Evolutionary conservation across 2,113 vertebrate genomes (phyloP).

Genomic region (Microtus pennsylvanicus): DNA sequence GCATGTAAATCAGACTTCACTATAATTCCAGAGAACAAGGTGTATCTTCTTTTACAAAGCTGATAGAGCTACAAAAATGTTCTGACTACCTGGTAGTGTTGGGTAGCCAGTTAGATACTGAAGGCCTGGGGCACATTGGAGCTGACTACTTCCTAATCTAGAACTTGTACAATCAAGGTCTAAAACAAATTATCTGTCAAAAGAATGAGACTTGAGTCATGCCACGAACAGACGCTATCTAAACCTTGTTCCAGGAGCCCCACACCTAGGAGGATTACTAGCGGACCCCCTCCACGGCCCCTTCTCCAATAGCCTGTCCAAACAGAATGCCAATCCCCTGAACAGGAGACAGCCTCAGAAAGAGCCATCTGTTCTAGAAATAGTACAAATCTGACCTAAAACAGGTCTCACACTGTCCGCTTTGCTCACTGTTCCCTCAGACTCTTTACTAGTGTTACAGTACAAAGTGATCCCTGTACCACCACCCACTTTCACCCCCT

Average conservation of each 20-base stretch:
- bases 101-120: neutral
- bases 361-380: neutral
- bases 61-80: neutral
- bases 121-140: neutral
- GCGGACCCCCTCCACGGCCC: neutral
- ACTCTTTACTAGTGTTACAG: neutral
- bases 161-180: neutral
- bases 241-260: neutral
- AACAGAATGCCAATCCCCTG: neutral
- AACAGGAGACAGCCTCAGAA: neutral
- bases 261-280: too few relatives aligned
- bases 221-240: neutral
- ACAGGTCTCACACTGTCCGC: neutral
- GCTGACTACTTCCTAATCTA: neutral
- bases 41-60: neutral
- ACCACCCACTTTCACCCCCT: neutral
- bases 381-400: neutral
- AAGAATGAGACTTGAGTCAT: neutral
- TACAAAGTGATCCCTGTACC: too few relatives aligned
- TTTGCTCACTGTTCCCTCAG: neutral
- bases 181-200: neutral
- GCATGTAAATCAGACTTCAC: neutral
- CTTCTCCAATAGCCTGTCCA: too few relatives aligned
- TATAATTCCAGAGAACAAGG: neutral
- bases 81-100: neutral